Evolutionary conservation across 2,797 vertebrate genomes (phyloP), one percentile per base, ranked within the genome.

Genomic region (Lycodopsis pacificus): DNA sequence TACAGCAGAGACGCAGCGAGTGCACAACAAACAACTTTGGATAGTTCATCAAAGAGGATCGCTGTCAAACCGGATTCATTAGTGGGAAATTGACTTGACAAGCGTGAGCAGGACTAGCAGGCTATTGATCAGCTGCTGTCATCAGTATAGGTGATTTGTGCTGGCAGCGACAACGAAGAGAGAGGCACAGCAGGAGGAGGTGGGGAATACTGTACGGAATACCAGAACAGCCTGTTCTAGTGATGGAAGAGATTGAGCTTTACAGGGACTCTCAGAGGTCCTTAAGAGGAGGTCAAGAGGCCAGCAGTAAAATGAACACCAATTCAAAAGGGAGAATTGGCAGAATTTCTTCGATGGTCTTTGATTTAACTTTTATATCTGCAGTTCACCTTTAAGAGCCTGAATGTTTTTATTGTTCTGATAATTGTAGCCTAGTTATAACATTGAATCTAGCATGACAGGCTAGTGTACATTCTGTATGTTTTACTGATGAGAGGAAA

Each of bases 71-170:
- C 42, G 71, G 89, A 88, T 88, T 89, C 88, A 90, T 91, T 92
- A 89, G 88, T 64, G 86, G 82, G 65, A 81, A 90, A 92, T 88
- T 89, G 88, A 84, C 84, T 85, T 84, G 53, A 90, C 86, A 87
- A 73, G 81, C 70, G 69, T 86, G 84, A 88, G 82, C 82, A 78
- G 85, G 71, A 81, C 59, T 62, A 70, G 81, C 76, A 71, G 81
- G 78, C 49, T 90, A 93, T 88, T 82, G 75, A 92, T 93, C 83
- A 89, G 85, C 82, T 78, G 79, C 89, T 88, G 87, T 90, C 84
- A 80, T 92, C 89, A 83, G 79, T 87, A 86, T 85, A 68, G 84
- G 82, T 85, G 87, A 90, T 87, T 83, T 56, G 76, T 81, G 83
- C 83, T 86, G 76, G 76, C 72, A 78, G 77, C 9, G 64, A 80